Base-by-base conservation (phyloP, 2,797 vertebrate genomes). In the Pipistrellus pygmaeus region DNA sequence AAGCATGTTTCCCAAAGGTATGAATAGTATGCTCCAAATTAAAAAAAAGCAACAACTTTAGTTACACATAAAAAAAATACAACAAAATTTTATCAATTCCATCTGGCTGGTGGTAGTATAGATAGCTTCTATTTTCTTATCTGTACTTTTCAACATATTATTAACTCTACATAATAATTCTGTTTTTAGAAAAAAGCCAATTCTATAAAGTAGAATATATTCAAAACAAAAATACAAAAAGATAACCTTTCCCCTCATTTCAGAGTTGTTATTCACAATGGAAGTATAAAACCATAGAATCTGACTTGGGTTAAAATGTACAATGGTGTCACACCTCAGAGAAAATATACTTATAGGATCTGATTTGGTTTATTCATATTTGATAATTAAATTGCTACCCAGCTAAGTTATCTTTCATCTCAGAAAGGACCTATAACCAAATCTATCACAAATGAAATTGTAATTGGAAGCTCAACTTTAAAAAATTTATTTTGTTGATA, bases 201-300 rank as follows among this genome's bases (percentile, higher is more conserved):
- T 94, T 62, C 41, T 68, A 30, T 60, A 77, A 73, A 78, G 51
- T 82, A 92, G 44, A 92, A 41, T 83, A 17, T 44, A 76, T 64
- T 85, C 27, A 95, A 93, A 83, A 53, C 35, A 68, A 91, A 97
- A 96, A 64, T 82, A 93, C 9, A 89, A 62, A 91, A 80, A 44
- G 60, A 48, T 25, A 80, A 46, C n/a, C 15, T 53, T 93, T 88
- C 66, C 9, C n/a, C 8, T 75, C 30, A 72, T 21, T 68, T 92
- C 11, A 91, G 14, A 88, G 27, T 62, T 93, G 23, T 87, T 64
- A 15, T 93, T 95, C 44, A 96, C 38, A 90, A 14, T 41, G 4
- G 46, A 95, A 77, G 44, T 90, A 35, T 85, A 89, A 93, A 92
- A 85, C 78, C 80, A 72, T 38, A 51, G 32, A 94, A 66, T 87